These are phyloP conservation scores for Gracilinanus agilis DNA, from an alignment of 2,113 vertebrate species.

Conservation along the genomic window DNA sequence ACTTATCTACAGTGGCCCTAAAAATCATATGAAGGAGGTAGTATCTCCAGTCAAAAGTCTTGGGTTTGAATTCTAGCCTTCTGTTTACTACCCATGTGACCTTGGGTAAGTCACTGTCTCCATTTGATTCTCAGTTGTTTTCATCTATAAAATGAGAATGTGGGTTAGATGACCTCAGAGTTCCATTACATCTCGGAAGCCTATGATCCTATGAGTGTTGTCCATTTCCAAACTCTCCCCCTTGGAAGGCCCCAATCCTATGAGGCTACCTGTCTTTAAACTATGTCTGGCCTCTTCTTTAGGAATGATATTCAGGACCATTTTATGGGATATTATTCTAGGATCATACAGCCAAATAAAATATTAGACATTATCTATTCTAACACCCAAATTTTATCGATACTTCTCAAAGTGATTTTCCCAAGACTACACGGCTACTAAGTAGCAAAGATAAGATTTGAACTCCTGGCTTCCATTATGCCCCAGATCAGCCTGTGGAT, in stretches of 20 bases:
- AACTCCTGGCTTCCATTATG: background rate
- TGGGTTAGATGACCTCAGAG: background rate
- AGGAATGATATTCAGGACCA: background rate
- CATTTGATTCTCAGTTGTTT: background rate
- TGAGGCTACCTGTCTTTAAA: background rate
- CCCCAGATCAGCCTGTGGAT: background rate
- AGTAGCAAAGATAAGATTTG: background rate
- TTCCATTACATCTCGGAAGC: background rate
- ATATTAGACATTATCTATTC: background rate
- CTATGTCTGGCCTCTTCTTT: background rate
- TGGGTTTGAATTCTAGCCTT: background rate
- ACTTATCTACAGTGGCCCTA: background rate
- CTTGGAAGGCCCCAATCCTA: background rate
- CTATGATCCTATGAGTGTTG: background rate
- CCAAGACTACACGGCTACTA: background rate
- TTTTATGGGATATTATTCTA: background rate
- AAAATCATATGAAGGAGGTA: background rate
- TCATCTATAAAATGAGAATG: background rate
- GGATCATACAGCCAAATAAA: background rate
- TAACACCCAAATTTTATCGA: background rate
- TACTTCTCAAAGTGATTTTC: background rate
- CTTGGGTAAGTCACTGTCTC: background rate
- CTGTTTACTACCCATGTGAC: background rate
- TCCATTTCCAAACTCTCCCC: background rate
- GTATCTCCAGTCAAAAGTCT: background rate